phyloP scores from a whole-genome alignment of 2,797 vertebrate species.

The Hydrophis major region DNA sequence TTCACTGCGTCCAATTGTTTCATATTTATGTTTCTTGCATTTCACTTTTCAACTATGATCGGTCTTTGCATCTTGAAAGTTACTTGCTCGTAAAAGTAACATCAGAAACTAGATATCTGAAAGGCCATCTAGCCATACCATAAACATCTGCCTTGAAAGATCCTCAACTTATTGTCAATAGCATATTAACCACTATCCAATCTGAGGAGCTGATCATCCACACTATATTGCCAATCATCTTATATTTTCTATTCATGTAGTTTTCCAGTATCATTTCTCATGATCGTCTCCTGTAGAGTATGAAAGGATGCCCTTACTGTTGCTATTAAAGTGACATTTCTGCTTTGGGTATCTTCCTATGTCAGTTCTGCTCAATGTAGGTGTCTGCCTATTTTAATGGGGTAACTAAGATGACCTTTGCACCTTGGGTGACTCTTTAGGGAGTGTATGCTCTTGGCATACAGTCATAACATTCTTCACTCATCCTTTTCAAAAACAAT shows the following conservation, averaged over 20 bases:
- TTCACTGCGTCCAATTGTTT: neutral
- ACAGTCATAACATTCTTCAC: neutral
- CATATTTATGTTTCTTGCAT: neutral
- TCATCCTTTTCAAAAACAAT: neutral
- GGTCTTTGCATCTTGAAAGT: neutral
- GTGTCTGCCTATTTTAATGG: neutral
- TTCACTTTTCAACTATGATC: neutral
- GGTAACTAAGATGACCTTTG: neutral
- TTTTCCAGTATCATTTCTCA: neutral
- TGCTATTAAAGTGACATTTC: neutral
- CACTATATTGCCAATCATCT: neutral
- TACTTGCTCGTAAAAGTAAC: neutral
- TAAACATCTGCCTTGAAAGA: neutral
- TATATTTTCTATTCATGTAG: neutral
- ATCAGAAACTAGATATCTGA: neutral
- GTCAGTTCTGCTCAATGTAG: neutral
- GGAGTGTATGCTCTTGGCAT: neutral
- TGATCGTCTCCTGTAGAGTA: neutral
- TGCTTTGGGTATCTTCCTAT: neutral
- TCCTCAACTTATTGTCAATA: neutral
- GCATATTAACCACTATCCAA: neutral
- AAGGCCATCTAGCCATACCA: neutral
- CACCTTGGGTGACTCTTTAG: neutral
- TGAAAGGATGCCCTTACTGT: neutral
- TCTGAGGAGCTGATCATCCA: neutral